Percentiles rank a stretch among this genome's conserved stretches.
Conservation (phyloP, 2,113 vertebrate genomes). For the Pitta sordida region DNA sequence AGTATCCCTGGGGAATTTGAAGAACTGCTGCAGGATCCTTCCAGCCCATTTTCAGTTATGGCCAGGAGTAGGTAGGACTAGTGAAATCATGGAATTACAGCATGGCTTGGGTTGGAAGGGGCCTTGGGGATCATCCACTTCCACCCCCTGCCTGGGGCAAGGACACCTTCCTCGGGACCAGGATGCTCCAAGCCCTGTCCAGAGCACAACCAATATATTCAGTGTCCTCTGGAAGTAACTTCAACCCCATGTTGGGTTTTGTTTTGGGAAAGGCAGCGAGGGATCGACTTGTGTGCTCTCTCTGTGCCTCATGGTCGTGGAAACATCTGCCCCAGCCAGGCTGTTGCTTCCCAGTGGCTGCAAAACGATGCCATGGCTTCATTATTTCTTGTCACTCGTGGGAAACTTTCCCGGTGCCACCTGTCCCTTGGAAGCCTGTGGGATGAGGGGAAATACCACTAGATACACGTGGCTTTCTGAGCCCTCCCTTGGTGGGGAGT, state of each 20-base stretch:
- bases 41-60: not conserved
- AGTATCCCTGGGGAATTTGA: accelerated
- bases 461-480: not conserved
- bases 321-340: not conserved
- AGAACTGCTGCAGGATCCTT: not conserved
- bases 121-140: not conserved
- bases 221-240: not conserved
- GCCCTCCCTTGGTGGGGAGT: not conserved
- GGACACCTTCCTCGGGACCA: not conserved
- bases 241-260: not conserved
- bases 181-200: not conserved
- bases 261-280: not conserved
- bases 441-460: accelerated
- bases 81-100: not conserved
- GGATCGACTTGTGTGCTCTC: not conserved
- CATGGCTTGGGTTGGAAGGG: not conserved
- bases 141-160: not conserved
- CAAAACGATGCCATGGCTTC: not conserved
- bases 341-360: not conserved
- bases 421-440: not conserved
- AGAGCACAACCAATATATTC: not conserved
- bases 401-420: not conserved
- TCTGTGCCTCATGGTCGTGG: no score
- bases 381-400: not conserved
- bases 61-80: not conserved